These are phyloP conservation scores for Semaprochilodus insignis DNA, from an alignment of 2,797 vertebrate genomes.

Conservation along the genomic window DNA sequence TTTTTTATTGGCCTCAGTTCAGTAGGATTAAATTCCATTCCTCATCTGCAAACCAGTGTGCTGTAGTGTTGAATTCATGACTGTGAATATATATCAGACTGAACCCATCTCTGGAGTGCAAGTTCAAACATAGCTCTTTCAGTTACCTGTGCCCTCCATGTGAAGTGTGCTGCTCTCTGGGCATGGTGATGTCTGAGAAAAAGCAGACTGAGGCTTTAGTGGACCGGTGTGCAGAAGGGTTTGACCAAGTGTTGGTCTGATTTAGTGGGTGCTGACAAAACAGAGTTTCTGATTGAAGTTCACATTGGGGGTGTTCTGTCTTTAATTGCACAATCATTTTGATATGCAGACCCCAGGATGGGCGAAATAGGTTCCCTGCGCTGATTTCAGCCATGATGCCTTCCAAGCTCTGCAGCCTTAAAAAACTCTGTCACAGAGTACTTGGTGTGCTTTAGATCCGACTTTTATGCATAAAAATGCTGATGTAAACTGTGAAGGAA, in stretches of 20 bases:
- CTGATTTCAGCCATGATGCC: background rate
- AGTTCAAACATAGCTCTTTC: background rate
- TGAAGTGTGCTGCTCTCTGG: background rate
- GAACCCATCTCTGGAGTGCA: conserved; percentile 6
- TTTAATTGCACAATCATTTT: conserved; percentile 53
- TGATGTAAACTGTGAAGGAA: too few relatives aligned
- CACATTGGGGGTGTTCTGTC: conserved; percentile 36
- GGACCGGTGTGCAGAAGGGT: background rate
- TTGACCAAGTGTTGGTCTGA: background rate
- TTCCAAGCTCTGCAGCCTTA: background rate
- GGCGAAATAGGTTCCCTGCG: background rate
- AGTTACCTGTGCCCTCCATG: background rate
- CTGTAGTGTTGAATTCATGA: background rate
- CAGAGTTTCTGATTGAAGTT: too few relatives aligned
- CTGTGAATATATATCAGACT: background rate
- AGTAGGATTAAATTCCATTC: conserved; percentile 25
- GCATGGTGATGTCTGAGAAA: background rate
- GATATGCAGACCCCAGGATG: conserved; percentile 46
- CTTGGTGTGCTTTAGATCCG: too few relatives aligned
- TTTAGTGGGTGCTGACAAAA: conserved; percentile 18
- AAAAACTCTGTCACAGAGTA: too few relatives aligned
- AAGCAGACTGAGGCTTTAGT: background rate
- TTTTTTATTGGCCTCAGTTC: background rate
- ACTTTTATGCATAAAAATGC: too few relatives aligned
- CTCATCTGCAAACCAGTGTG: conserved; percentile 5